Evolutionary conservation across 2,113 vertebrate genomes (phyloP).

Genomic region (Ploceus nigricollis): DNA sequence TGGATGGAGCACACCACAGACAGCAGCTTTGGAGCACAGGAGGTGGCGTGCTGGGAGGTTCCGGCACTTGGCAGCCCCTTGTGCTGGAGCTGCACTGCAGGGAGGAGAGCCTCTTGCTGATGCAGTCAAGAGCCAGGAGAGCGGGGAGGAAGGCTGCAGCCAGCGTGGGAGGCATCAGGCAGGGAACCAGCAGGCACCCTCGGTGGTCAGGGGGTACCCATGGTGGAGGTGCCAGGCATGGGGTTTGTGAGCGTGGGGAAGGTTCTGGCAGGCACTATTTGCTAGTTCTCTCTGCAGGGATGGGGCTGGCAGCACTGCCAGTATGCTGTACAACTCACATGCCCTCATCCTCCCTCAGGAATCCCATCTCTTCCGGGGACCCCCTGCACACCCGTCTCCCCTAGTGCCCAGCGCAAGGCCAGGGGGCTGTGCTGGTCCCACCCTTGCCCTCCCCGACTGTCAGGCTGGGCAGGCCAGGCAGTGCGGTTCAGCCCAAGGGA

Average conservation of each 20-base stretch:
- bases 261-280: not conserved
- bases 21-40: not conserved
- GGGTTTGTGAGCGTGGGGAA: not conserved
- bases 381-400: not conserved
- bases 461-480: not conserved
- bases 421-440: not conserved
- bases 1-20: not conserved
- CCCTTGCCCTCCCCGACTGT: not conserved
- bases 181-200: not conserved
- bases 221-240: rapidly evolving
- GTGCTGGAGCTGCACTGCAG: not conserved
- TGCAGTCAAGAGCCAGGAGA: not conserved
- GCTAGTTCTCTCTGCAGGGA: conserved; percentile 47
- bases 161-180: not conserved
- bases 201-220: not conserved
- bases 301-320: not conserved
- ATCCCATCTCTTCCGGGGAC: not conserved
- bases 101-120: not conserved
- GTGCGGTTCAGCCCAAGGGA: conserved; percentile 33
- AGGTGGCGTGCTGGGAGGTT: not conserved
- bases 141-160: not conserved
- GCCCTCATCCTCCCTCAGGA: not conserved
- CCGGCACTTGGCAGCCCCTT: not conserved
- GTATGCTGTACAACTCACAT: not conserved
- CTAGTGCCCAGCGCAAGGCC: rapidly evolving